Evolutionary conservation across 2,888 invertebrate species (phyloP).

Genomic region (Aleiodes alternator): DNA sequence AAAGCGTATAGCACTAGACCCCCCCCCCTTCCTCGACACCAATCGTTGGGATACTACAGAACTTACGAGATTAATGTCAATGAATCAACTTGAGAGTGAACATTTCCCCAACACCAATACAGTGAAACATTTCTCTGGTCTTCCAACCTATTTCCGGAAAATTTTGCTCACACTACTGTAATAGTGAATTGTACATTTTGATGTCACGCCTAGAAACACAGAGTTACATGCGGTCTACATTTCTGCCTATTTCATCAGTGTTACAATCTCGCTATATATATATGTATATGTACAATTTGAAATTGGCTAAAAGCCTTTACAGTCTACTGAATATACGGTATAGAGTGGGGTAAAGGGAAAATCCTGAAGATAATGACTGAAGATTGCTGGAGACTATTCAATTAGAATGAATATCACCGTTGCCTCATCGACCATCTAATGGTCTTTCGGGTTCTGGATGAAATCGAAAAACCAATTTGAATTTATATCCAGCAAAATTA

Average conservation of each 20-base stretch:
- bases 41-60: constrained; percentile 52
- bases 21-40: constrained; percentile 21
- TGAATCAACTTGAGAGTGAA: constrained; percentile 49
- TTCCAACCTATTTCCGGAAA: neutral
- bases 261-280: neutral
- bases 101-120: constrained; percentile 11
- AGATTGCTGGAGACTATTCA: constrained; percentile 31
- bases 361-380: constrained; percentile 21
- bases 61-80: constrained; percentile 54
- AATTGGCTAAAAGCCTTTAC: constrained; percentile 25
- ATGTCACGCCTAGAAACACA: constrained; percentile 12
- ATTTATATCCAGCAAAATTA: constrained; percentile 15
- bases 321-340: neutral
- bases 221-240: constrained; percentile 12
- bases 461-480: constrained; percentile 31
- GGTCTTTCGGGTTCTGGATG: neutral
- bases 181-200: constrained; percentile 17
- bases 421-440: constrained; percentile 28
- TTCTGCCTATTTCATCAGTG: constrained; percentile 26
- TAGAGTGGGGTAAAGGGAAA: neutral
- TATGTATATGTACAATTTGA: neutral
- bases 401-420: constrained; percentile 32
- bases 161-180: neutral
- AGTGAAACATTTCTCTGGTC: constrained; percentile 19
- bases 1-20: constrained; percentile 32